Conservation (phyloP, 2,113 vertebrate genomes). For the Neodontobutis hainanensis region DNA sequence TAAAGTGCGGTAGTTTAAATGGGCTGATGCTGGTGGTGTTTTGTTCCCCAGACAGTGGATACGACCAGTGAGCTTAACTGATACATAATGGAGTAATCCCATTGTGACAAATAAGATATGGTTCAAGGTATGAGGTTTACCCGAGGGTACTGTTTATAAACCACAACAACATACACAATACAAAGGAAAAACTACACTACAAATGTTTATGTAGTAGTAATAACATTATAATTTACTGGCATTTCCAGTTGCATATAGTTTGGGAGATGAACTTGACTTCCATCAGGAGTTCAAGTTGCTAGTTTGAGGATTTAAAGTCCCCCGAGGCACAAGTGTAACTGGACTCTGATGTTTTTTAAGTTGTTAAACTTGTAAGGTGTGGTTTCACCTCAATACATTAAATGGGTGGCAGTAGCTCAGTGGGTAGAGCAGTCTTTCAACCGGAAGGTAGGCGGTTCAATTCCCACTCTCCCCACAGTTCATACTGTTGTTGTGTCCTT, state of each 20-base stretch:
- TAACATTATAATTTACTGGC: conserved; percentile 3
- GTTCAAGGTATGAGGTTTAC: neutral
- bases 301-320: conserved; percentile 51
- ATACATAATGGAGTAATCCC: conserved; percentile 5
- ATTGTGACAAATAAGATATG: neutral
- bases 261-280: conserved; percentile 55
- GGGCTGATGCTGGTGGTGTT: neutral
- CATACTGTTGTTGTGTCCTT: too few relatives aligned
- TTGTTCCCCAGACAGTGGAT: neutral
- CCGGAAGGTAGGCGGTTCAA: too few relatives aligned
- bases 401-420: too few relatives aligned
- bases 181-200: conserved; percentile 7
- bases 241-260: conserved; percentile 7
- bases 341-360: conserved; percentile 52
- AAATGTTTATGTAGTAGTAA: neutral
- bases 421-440: too few relatives aligned
- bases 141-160: conserved; percentile 18
- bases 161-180: neutral
- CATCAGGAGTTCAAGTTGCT: conserved; percentile 41
- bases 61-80: neutral
- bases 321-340: conserved; percentile 44
- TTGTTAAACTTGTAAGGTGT: conserved; percentile 61
- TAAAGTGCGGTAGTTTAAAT: neutral
- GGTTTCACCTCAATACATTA: conserved; percentile 57
- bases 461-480: too few relatives aligned